These are phyloP conservation scores for Hydrotaea cyrtoneurina DNA, from an alignment of 2,888 invertebrate genomes.

Conservation along the genomic window DNA sequence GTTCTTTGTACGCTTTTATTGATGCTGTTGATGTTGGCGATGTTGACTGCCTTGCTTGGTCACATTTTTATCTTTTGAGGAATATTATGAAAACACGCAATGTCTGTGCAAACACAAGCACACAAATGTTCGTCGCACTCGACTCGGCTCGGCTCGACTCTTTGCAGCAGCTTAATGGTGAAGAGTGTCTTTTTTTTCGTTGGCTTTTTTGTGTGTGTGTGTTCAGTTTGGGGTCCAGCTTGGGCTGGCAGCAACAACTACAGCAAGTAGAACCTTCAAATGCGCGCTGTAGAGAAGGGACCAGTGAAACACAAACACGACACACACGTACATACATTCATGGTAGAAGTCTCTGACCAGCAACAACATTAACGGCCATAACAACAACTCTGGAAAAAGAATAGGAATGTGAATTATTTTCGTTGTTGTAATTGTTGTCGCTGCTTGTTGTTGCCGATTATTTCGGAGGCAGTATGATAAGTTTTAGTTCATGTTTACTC, in stretches of 20 bases:
- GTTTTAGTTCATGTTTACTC: background rate
- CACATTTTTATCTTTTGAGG: constrained; percentile 80
- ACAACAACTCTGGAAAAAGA: constrained; percentile 57
- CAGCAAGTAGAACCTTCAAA: constrained; percentile 46
- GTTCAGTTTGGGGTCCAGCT: constrained; percentile 43
- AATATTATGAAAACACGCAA: constrained; percentile 81
- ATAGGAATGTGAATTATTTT: constrained; percentile 72
- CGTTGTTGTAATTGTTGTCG: constrained; percentile 67
- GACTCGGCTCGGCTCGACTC: no score
- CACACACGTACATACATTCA: constrained; percentile 34
- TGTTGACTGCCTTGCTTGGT: constrained; percentile 73
- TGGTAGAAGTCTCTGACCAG: constrained; percentile 36
- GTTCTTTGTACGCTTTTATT: constrained; percentile 39
- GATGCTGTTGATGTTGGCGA: constrained; percentile 61
- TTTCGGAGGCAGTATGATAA: background rate
- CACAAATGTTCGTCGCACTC: constrained; percentile 41
- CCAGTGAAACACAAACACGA: constrained; percentile 47
- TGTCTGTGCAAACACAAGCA: constrained; percentile 72
- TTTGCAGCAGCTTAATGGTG: constrained; percentile 54
- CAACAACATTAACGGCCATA: constrained; percentile 55
- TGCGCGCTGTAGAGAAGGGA: constrained; percentile 41
- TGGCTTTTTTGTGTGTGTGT: no score
- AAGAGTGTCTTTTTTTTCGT: constrained; percentile 35
- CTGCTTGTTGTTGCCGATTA: constrained; percentile 45
- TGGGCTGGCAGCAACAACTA: constrained; percentile 47